A percentile compares a stretch with the other conserved stretches of the same genome.
phyloP scores from a whole-genome alignment of 2,888 invertebrate species.

The Leucophenga maculata region DNA sequence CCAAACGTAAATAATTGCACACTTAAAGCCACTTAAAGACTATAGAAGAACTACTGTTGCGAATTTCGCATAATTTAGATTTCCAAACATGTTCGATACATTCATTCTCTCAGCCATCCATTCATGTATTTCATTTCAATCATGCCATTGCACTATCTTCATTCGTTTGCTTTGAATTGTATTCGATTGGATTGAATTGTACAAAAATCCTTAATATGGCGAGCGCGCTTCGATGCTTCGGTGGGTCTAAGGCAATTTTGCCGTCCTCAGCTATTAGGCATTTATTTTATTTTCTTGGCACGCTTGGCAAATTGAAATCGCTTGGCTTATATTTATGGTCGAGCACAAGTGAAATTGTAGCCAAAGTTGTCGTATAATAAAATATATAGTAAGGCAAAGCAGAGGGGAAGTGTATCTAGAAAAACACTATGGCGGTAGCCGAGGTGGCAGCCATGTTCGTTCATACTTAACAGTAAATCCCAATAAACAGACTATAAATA shows the following conservation, averaged over 20 bases:
- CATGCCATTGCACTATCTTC: neutral
- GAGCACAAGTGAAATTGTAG: conserved; percentile 14
- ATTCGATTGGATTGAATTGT: no score
- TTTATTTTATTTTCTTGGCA: conserved; percentile 26
- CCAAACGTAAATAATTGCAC: neutral
- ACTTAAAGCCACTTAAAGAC: neutral
- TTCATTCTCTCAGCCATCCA: neutral
- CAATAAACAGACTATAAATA: conserved; percentile 27
- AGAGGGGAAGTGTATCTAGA: neutral
- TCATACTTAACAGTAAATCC: conserved; percentile 24
- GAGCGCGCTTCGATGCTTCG: neutral
- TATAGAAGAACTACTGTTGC: neutral
- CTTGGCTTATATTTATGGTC: conserved; percentile 26
- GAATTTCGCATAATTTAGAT: neutral
- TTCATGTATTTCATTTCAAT: no score
- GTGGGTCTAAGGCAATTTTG: neutral
- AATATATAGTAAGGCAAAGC: neutral
- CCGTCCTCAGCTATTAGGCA: conserved; percentile 14
- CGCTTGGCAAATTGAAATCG: conserved; percentile 26
- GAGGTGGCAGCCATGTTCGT: neutral
- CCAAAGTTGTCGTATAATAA: conserved; percentile 17
- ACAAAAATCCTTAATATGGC: no score
- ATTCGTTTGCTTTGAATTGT: no score
- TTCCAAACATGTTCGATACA: conserved; percentile 23
- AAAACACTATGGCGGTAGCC: neutral